A percentile compares a stretch with the other conserved stretches of the same genome.
Evolutionary conservation across 64 coral and sea anemone species (phyloP).

Genomic region (Stichodactyla mertensii): DNA sequence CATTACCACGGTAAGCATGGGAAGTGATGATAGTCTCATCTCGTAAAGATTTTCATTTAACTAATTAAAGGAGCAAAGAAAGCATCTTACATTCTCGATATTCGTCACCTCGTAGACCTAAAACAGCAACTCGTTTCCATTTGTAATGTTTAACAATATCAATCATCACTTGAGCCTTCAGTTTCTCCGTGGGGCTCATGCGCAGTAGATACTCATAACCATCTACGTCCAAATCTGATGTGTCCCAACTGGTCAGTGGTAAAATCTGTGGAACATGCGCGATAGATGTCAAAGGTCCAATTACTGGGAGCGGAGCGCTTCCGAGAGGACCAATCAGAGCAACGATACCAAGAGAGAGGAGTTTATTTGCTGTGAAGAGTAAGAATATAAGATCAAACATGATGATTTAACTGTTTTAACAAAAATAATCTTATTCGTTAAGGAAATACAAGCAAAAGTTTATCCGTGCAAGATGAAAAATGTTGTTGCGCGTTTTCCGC

Average conservation of each 20-base stretch:
- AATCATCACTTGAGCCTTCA: constrained; percentile 33
- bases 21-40: no score
- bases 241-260: constrained; percentile 42
- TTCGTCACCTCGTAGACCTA: constrained; percentile 29
- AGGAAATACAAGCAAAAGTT: no score
- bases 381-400: background rate
- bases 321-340: constrained; percentile 49
- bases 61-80: background rate
- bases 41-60: background rate
- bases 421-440: no score
- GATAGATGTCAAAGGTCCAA: constrained; percentile 26
- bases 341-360: constrained; percentile 30
- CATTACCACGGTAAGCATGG: no score
- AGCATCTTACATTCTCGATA: background rate
- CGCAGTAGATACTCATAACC: constrained; percentile 26
- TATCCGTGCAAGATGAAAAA: no score
- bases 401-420: no score
- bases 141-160: constrained; percentile 28
- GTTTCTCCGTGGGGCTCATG: constrained; percentile 39
- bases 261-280: constrained; percentile 56
- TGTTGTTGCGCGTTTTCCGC: no score
- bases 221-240: background rate
- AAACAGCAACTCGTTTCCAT: constrained; percentile 44
- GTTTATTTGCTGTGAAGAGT: constrained; percentile 28
- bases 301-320: constrained; percentile 29